Base-by-base conservation (phyloP, 2,797 vertebrate species). In the Phoxinus dragarum region DNA sequence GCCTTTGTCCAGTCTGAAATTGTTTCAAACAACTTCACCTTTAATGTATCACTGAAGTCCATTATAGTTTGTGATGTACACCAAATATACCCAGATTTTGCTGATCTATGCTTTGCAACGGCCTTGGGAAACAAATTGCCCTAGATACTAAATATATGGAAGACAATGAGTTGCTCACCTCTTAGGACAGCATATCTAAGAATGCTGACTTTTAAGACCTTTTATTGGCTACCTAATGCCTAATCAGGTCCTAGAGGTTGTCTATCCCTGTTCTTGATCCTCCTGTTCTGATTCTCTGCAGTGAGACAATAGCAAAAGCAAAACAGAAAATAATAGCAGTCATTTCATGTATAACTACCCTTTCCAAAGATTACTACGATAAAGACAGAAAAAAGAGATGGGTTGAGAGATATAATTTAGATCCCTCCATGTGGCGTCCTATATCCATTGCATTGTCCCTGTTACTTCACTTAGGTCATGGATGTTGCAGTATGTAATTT, bases 151-250 rank as follows among this genome's bases (percentile, higher is more conserved):
- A 84, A 84, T 68, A 77, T 40, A 77, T 40, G 47, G 64, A 69
- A 84, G 75, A 84, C 75, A 68, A 59, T 31, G 17, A 68, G 73
- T 77, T 84, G 47, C n/a, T 69, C 17, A 84, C 17, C 74, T 68
- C 64, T 56, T 56, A 31, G 47, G 59, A 76, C 54, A 27, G 56
- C 64, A 78, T 23, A 54, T 56, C 47, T 64, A 36, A 36, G 67
- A 66, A 47, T 5, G 42, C 12, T 31, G 34, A 83, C 23, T 61
- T 73, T 68, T 42, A 34, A 80, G 77, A 67, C 42, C 1, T 67
- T 66, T 80, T 49, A 67, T 42, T 69, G 61, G 47, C 17, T 49
- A 77, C 34, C 44, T 54, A 66, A 71, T 69, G 23, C 14, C 67
- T 54, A 54, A 67, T 66, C 56, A 52, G 44, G 31, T 83, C 42